phyloP scores from a whole-genome alignment of 2,113 vertebrate species.

The Hippopotamus amphibius region DNA sequence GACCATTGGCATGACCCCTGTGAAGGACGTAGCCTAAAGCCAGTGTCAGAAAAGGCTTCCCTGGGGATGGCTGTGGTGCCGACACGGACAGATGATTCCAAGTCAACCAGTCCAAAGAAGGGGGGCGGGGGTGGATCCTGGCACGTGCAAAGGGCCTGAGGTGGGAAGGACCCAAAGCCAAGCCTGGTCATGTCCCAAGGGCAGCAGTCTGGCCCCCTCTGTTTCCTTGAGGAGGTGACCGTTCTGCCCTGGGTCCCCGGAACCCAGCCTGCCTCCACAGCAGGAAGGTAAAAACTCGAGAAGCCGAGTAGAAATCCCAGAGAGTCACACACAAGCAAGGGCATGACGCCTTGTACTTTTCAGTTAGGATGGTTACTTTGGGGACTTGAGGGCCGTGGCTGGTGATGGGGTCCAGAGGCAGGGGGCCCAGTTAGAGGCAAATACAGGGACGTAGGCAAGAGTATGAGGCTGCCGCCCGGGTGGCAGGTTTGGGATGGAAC shows the following conservation, averaged over 20 bases:
- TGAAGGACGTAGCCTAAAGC: background rate
- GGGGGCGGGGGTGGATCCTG: fast-evolving
- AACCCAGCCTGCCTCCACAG: background rate
- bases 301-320: background rate
- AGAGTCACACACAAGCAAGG: background rate
- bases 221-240: fast-evolving
- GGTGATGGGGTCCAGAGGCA: background rate
- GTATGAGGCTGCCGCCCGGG: fast-evolving
- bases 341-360: fast-evolving
- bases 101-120: background rate
- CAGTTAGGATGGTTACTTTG: background rate
- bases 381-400: fast-evolving
- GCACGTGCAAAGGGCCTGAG: background rate
- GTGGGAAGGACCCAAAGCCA: background rate
- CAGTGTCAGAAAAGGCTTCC: background rate
- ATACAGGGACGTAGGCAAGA: fast-evolving
- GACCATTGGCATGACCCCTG: fast-evolving
- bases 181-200: background rate
- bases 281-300: background rate
- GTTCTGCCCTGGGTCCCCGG: background rate
- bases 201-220: background rate
- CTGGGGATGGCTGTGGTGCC: fast-evolving
- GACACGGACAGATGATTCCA: no score
- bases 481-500: fast-evolving
- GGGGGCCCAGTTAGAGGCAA: background rate